Evolutionary conservation across 2,797 vertebrate species (phyloP).

Genomic region (Hydrocynus forskahlii): DNA sequence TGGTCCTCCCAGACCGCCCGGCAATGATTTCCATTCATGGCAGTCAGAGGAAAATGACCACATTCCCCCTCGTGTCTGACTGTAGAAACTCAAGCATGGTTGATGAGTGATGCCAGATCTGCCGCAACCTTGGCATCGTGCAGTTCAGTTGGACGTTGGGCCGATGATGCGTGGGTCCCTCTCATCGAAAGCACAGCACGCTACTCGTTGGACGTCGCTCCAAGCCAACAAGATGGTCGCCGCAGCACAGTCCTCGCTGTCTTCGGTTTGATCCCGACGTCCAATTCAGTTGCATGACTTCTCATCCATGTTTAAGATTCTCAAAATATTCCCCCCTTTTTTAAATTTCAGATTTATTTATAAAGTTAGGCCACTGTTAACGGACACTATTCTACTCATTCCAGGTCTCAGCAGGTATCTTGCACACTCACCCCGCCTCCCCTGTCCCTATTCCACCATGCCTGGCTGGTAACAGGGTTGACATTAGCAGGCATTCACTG

Average conservation of each 20-base stretch:
- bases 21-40: constrained; percentile 1
- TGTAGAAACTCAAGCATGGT: constrained; percentile 22
- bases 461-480: neutral
- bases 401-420: constrained; percentile 10
- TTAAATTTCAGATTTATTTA: constrained; percentile 1
- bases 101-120: constrained; percentile 31
- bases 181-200: constrained; percentile 22
- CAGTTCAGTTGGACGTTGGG: neutral
- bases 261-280: neutral
- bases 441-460: neutral
- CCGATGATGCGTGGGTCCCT: neutral
- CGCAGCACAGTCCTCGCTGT: constrained; percentile 42
- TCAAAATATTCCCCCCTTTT: neutral
- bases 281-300: constrained; percentile 12
- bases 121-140: neutral
- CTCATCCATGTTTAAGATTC: constrained; percentile 32
- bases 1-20: constrained; percentile 5
- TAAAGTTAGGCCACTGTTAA: constrained; percentile 20
- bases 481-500: constrained; percentile 1
- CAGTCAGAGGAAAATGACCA: constrained; percentile 9
- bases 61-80: constrained; percentile 40
- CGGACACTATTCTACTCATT: constrained; percentile 9
- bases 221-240: constrained; percentile 32
- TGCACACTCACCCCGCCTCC: constrained; percentile 17
- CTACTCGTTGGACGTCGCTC: constrained; percentile 8